Evolutionary conservation across 2,888 invertebrate species (phyloP).

Genomic region (Drosophila paramelanica): DNA sequence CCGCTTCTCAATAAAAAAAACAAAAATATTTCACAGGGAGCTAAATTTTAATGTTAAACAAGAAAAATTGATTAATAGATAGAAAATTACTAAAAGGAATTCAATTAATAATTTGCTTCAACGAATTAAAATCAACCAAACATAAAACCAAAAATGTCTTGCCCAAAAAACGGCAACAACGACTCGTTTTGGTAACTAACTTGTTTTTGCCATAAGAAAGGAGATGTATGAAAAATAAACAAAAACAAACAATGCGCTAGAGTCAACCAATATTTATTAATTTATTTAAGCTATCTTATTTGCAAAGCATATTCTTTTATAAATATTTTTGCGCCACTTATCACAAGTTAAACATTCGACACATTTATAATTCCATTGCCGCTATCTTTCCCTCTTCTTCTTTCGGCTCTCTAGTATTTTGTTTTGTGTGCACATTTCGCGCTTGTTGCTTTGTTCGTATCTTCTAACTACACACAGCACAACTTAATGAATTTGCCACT

Average conservation of each 20-base stretch:
- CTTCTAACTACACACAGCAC: constrained; percentile 51
- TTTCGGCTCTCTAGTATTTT: background rate
- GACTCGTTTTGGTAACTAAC: constrained; percentile 32
- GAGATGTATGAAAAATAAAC: background rate
- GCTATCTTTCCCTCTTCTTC: constrained; percentile 29
- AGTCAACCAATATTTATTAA: constrained; percentile 35
- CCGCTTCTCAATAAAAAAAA: too few species aligned
- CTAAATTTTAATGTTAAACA: too few species aligned
- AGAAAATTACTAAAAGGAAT: too few species aligned
- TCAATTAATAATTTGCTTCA: too few species aligned
- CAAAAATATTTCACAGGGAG: too few species aligned
- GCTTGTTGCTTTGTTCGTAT: constrained; percentile 37
- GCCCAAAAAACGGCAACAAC: constrained; percentile 11
- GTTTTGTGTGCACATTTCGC: constrained; percentile 21
- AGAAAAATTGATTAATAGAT: too few species aligned
- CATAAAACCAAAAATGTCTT: background rate
- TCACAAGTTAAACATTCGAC: constrained; percentile 57
- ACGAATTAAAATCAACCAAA: too few species aligned
- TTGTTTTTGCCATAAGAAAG: constrained; percentile 36
- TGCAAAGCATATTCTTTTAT: constrained; percentile 31
- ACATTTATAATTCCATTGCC: constrained; percentile 38
- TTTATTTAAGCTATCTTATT: constrained; percentile 56
- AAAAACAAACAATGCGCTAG: background rate
- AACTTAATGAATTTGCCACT: constrained; percentile 45
- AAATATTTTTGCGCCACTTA: constrained; percentile 48